Evolutionary conservation across 2,797 vertebrate species (phyloP).

Genomic region (Coluber constrictor): DNA sequence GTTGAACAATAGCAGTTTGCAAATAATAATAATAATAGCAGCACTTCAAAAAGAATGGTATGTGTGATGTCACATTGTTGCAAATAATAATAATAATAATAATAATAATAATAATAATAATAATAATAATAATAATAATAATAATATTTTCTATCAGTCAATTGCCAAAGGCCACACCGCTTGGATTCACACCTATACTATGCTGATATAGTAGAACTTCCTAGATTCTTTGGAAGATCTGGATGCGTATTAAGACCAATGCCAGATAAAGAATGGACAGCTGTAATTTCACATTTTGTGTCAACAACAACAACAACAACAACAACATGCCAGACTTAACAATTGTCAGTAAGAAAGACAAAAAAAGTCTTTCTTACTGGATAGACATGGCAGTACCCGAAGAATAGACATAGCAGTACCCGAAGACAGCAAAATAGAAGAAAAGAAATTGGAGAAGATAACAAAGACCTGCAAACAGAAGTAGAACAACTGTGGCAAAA

Average conservation of each 20-base stretch:
- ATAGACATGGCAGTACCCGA: neutral
- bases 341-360: neutral
- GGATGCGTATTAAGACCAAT: no score
- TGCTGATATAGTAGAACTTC: no score
- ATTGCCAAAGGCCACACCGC: neutral
- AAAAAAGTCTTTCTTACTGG: neutral
- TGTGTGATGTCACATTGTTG: no score
- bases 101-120: no score
- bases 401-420: neutral
- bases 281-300: no score
- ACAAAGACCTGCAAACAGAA: neutral
- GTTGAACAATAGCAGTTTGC: neutral
- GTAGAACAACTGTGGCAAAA: neutral
- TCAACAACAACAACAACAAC: no score
- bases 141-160: neutral
- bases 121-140: no score
- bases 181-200: no score
- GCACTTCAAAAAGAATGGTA: no score
- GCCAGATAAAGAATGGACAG: no score
- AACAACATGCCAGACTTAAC: neutral
- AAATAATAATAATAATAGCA: neutral
- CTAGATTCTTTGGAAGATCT: no score
- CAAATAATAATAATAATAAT: no score
- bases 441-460: neutral
- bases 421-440: neutral